These are phyloP conservation scores for Cyphomyrus plagiostoma DNA, from an alignment of 2,113 vertebrate genomes.

Conservation along the genomic window DNA sequence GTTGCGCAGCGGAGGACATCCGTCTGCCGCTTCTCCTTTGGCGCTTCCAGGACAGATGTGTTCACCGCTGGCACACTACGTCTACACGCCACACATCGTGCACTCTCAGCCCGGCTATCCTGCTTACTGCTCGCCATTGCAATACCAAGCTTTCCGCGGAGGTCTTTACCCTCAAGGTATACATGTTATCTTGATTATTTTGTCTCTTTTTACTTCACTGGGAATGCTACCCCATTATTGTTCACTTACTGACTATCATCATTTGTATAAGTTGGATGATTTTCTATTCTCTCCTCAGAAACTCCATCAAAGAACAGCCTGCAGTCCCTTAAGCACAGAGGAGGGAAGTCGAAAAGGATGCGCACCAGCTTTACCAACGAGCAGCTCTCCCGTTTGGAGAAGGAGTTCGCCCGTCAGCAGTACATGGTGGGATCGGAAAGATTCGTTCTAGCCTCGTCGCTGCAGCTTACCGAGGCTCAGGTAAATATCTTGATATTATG, in stretches of 20 bases:
- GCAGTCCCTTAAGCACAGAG: conserved; percentile 55
- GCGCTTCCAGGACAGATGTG: conserved; percentile 43
- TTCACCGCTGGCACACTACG: conserved; percentile 35
- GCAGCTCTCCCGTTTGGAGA: conserved; percentile 73
- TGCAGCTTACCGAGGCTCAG: conserved; percentile 73
- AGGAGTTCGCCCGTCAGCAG: conserved; percentile 72
- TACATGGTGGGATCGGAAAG: conserved; percentile 75
- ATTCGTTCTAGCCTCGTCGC: conserved; percentile 66
- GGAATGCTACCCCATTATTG: background rate
- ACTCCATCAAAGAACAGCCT: conserved; percentile 52
- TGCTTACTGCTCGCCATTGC: conserved; percentile 56
- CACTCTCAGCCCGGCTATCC: conserved; percentile 50
- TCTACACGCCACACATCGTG: conserved; percentile 45
- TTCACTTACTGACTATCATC: background rate
- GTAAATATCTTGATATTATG: conserved; percentile 36
- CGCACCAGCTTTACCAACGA: conserved; percentile 76
- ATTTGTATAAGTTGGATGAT: background rate
- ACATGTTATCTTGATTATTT: conserved; percentile 17
- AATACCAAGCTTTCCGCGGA: conserved; percentile 52
- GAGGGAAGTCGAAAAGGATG: conserved; percentile 66
- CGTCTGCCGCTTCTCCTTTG: conserved; percentile 14
- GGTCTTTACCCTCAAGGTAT: conserved; percentile 67
- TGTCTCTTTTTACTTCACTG: background rate
- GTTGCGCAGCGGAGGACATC: conserved; percentile 30
- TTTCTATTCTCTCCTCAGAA: conserved; percentile 41